Percentiles rank a stretch among this genome's conserved stretches.
These are phyloP conservation scores for Beroe ovata DNA, from an alignment of 37 sponge, comb jelly and placozoan species.

Conservation along the genomic window DNA sequence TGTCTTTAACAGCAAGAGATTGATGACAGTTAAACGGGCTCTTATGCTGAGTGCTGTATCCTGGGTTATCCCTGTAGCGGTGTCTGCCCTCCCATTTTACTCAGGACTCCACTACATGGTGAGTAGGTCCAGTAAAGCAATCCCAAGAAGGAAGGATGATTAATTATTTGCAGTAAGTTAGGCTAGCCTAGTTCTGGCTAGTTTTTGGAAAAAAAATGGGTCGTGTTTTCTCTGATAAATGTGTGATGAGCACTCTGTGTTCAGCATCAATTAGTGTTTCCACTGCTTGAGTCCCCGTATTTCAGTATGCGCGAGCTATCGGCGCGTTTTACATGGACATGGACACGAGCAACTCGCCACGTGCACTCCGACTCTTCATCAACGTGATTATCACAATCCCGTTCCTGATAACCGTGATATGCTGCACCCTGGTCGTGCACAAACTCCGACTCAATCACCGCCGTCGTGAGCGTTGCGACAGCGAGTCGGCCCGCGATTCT, in stretches of 20 bases:
- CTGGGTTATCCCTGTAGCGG: not conserved
- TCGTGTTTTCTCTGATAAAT: too few relatives aligned
- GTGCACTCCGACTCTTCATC: not conserved
- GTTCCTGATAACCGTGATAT: slow-evolving; percentile 25
- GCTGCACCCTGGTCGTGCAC: slow-evolving; percentile 10
- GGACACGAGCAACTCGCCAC: not conserved
- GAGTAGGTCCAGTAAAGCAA: too few relatives aligned
- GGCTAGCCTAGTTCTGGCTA: too few relatives aligned
- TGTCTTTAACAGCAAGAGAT: slow-evolving; percentile 39
- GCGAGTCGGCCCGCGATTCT: not conserved
- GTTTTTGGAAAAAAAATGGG: too few relatives aligned
- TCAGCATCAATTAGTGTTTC: too few relatives aligned
- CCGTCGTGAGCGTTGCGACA: not conserved
- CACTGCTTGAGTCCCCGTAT: too few relatives aligned
- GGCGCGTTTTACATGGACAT: slow-evolving; percentile 55
- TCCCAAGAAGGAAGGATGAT: too few relatives aligned
- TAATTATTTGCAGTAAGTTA: too few relatives aligned
- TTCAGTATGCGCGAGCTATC: slow-evolving; percentile 12
- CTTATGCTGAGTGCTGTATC: not conserved
- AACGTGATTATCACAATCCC: slow-evolving; percentile 49
- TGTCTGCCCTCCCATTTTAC: slow-evolving; percentile 32
- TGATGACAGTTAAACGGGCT: slow-evolving; percentile 30
- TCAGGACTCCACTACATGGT: slow-evolving; percentile 16
- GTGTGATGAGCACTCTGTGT: too few relatives aligned
- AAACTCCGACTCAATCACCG: not conserved